phyloP scores from a whole-genome alignment of 2,888 invertebrate species.

The Melinaea marsaeus region DNA sequence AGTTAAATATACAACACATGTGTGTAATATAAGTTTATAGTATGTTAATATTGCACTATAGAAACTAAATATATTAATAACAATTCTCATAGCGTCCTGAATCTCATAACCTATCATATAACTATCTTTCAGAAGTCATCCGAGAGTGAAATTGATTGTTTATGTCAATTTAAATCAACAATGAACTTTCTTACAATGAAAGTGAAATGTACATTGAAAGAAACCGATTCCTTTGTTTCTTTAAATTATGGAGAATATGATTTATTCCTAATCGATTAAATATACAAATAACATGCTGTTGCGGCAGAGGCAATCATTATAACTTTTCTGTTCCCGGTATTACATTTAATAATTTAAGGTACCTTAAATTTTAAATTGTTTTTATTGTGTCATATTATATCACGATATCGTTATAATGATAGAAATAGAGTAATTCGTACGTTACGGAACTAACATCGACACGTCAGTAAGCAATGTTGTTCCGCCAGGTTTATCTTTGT shows the following conservation, averaged over 20 bases:
- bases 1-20: background rate
- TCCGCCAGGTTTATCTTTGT: constrained; percentile 49
- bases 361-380: too few relatives aligned
- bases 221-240: background rate
- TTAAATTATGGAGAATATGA: background rate
- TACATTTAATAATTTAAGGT: too few relatives aligned
- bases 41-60: too few relatives aligned
- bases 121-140: background rate
- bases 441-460: constrained; percentile 24
- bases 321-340: too few relatives aligned
- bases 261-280: background rate
- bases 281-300: too few relatives aligned
- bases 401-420: constrained; percentile 37
- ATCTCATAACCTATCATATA: too few relatives aligned
- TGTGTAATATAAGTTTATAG: too few relatives aligned
- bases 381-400: constrained; percentile 42
- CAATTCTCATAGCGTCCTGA: too few relatives aligned
- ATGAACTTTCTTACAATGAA: constrained; percentile 28
- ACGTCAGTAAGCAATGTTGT: constrained; percentile 48
- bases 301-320: too few relatives aligned
- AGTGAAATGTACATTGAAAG: constrained; percentile 13
- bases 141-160: constrained; percentile 24
- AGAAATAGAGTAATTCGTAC: background rate
- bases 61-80: too few relatives aligned
- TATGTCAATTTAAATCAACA: constrained; percentile 20